Base-by-base conservation (phyloP, 2,888 invertebrate species). In the Drosophila ustulata region DNA sequence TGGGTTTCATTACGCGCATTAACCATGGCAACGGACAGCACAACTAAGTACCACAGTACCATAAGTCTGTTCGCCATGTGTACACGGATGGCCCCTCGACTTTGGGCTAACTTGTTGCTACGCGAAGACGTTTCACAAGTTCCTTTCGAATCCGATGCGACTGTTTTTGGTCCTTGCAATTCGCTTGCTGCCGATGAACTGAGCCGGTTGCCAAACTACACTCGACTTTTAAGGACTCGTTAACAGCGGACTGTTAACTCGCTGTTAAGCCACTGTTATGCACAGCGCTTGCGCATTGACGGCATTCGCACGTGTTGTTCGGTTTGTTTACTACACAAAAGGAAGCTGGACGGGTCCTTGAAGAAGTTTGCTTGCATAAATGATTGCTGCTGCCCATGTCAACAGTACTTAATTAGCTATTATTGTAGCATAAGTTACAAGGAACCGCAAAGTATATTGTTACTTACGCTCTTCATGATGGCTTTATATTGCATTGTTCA, bases 61-160 rank as follows among this genome's bases (percentile, higher is more conserved):
- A 73, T 28, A 55, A 67, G 18, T 23, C 39, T n/a, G 18, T 57
- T 49, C 6, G 18, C 6, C 37, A 56, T 43, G 4, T 55, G n/a
- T n/a, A 45, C 30, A 32, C 55, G n/a, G 3, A 23, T 25, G 8
- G 34, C 8, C 9, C 34, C 4, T 18, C 8, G 39, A 37, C 6
- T 57, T 56, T 47, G 11, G 5, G 5, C 52, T 47, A 73, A 87
- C 82, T 81, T 84, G 78, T 81, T 87, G 75, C 88, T 80, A 71
- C 50, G 62, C 49, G 4, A 47, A 28, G 28, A 37, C 34, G 41
- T 51, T 43, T 30, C 8, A 11, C 8, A 25, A 23, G n/a, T 5
- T 13, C 32, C 13, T 26, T 5, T 5, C 9, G 52, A 47, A 9
- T 9, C 8, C 57, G 57, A 32, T 43, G 43, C 18, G 37, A 9